Evolutionary conservation across 2,113 vertebrate species (phyloP).

Genomic region (Oreotragus oreotragus): DNA sequence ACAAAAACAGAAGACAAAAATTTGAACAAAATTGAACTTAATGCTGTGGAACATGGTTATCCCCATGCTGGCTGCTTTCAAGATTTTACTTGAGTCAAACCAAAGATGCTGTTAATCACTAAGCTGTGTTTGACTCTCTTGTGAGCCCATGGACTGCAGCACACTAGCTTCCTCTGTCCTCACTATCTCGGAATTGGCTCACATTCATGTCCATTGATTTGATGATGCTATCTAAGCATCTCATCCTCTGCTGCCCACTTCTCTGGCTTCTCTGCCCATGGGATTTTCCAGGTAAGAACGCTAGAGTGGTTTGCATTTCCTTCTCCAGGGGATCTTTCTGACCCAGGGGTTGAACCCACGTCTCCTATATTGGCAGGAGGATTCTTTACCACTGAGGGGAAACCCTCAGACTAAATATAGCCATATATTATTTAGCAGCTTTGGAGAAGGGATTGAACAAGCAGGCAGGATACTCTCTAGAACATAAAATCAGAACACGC

Average conservation of each 20-base stretch:
- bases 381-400: background rate
- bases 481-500: constrained; percentile 7
- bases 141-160: background rate
- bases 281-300: background rate
- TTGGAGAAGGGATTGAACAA: background rate
- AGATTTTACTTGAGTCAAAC: constrained; percentile 5
- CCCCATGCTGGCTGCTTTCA: background rate
- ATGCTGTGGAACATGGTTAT: constrained; percentile 30
- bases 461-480: background rate
- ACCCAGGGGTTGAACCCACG: background rate
- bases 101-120: background rate
- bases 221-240: background rate
- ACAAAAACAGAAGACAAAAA: constrained; percentile 49
- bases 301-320: background rate
- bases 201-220: background rate
- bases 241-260: background rate
- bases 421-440: background rate
- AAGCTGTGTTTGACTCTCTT: background rate
- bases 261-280: background rate
- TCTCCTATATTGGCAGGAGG: background rate
- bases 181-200: background rate
- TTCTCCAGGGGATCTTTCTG: background rate
- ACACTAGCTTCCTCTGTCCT: background rate
- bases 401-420: background rate
- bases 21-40: constrained; percentile 69